phyloP scores from a whole-genome alignment of 2,888 invertebrate genomes.

The Oxyscelio sp. region DNA sequence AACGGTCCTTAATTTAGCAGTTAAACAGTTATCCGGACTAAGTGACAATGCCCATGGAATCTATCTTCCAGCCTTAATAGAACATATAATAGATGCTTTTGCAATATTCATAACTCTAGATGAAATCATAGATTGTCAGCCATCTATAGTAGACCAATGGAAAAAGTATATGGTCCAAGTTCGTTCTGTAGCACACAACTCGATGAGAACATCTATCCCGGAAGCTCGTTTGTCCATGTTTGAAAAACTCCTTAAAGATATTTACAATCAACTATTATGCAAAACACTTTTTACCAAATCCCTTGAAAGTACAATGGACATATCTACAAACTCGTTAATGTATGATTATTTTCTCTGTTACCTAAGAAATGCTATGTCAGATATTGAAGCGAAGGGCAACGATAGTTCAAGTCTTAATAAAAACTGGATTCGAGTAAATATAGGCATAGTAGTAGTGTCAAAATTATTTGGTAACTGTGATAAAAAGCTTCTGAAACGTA shows the following conservation, averaged over 20 bases:
- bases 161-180: constrained; percentile 93
- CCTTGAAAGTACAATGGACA: constrained; percentile 88
- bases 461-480: constrained; percentile 94
- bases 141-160: no score
- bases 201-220: constrained; percentile 90
- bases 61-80: no score
- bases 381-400: constrained; percentile 91
- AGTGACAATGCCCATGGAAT: no score
- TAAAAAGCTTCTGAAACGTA: constrained; percentile 92
- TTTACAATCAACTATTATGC: constrained; percentile 91
- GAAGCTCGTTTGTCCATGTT: constrained; percentile 91
- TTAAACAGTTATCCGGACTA: no score
- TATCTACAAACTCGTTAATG: constrained; percentile 89
- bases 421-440: constrained; percentile 91
- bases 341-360: constrained; percentile 92
- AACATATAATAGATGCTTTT: no score
- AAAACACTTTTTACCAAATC: constrained; percentile 89
- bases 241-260: constrained; percentile 92
- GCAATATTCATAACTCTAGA: no score
- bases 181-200: constrained; percentile 91
- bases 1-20: no score
- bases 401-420: constrained; percentile 89
- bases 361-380: constrained; percentile 90
- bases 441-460: constrained; percentile 91
- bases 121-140: no score